phyloP scores from a whole-genome alignment of 2,113 vertebrate species.

The Tetrax tetrax region DNA sequence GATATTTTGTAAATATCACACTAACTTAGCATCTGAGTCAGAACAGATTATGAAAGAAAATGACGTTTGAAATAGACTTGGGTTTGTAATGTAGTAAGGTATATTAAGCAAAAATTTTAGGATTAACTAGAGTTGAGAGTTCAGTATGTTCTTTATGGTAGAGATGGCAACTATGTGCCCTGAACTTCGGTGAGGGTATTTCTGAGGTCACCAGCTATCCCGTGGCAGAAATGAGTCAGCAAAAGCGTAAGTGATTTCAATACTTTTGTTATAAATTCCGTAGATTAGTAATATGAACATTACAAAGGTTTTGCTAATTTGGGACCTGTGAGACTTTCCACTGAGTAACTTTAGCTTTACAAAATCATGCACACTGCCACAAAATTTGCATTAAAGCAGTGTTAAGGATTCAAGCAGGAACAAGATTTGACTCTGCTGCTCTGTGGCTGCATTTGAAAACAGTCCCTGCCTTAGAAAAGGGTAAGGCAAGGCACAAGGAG shows the following conservation, averaged over 20 bases:
- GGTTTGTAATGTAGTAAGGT: not conserved
- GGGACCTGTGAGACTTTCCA: not conserved
- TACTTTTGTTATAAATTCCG: constrained; percentile 51
- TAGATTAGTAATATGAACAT: constrained; percentile 10
- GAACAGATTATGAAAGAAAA: constrained; percentile 24
- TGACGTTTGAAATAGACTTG: not conserved
- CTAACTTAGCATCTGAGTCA: constrained; percentile 15
- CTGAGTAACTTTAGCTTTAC: not conserved
- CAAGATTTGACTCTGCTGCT: not conserved
- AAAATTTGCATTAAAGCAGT: not conserved
- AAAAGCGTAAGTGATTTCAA: constrained; percentile 41
- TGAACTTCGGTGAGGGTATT: not conserved
- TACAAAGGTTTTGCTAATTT: constrained; percentile 8
- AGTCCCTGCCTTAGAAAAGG: not conserved
- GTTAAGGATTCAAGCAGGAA: not conserved
- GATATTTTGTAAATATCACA: constrained; percentile 65
- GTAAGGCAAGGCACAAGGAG: not conserved
- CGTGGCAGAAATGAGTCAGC: constrained; percentile 39
- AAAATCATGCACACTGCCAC: fast-evolving
- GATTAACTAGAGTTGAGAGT: not conserved
- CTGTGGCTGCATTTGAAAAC: not conserved
- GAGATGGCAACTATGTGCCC: constrained; percentile 32
- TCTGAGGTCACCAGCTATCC: constrained; percentile 38
- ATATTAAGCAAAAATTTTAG: not conserved
- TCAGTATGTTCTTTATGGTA: not conserved